Percentiles rank a stretch among this genome's conserved stretches.
These are phyloP conservation scores for Orthonyx spaldingii DNA, from an alignment of 2,113 vertebrate genomes.

Conservation along the genomic window DNA sequence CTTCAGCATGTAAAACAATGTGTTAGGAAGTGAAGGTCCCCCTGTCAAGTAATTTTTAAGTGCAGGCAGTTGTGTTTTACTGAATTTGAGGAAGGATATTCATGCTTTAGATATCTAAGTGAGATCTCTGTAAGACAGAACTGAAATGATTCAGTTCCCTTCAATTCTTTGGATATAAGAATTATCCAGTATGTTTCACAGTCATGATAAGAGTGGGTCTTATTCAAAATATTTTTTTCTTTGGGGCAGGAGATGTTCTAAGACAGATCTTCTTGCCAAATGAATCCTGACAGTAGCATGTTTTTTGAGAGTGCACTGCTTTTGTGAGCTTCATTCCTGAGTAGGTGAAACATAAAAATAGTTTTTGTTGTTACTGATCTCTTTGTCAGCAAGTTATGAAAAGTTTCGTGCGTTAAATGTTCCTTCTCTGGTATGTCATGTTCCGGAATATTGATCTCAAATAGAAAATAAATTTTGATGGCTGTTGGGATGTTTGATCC, in stretches of 20 bases:
- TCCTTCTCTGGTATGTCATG: not conserved
- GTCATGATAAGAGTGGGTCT: not conserved
- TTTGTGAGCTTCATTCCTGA: not conserved
- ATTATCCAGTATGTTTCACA: not conserved
- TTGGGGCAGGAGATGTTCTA: not conserved
- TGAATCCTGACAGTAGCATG: rapidly evolving
- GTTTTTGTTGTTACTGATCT: not conserved
- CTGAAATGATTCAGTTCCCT: not conserved
- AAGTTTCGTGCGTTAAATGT: not conserved
- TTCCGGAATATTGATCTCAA: not conserved
- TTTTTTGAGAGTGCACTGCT: not conserved
- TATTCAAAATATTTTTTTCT: not conserved
- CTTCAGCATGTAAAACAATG: not conserved
- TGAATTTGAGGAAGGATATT: not conserved
- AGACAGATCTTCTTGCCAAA: not conserved
- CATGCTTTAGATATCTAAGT: not conserved
- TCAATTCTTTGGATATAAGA: not conserved
- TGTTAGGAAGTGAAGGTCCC: not conserved
- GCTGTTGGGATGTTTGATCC: not conserved
- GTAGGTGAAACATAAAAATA: not conserved
- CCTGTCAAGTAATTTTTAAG: not conserved
- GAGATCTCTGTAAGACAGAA: not conserved
- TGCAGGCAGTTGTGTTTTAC: not conserved
- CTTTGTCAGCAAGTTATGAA: not conserved
- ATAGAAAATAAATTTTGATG: not conserved